Conservation (phyloP, 2,113 vertebrate species). For the Myiozetetes cayanensis region DNA sequence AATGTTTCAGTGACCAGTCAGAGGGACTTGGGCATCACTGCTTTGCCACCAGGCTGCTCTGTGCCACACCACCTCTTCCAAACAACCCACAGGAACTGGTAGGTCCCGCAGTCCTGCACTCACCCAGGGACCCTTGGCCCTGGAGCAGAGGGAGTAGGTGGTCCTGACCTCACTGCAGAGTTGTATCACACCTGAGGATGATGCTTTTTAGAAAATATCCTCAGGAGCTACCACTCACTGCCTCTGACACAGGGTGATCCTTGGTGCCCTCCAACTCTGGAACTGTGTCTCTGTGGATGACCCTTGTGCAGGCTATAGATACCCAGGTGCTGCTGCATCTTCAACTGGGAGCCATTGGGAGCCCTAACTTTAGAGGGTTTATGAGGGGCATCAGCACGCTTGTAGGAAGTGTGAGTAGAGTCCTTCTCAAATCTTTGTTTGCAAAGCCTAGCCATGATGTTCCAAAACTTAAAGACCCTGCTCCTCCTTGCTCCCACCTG, state of each 20-base stretch:
- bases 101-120: neutral
- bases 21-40: neutral
- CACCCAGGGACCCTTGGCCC: neutral
- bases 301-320: neutral
- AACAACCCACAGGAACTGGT: neutral
- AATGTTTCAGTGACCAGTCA: neutral
- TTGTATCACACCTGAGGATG: neutral
- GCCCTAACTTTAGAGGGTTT: neutral
- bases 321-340: neutral
- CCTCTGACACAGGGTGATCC: neutral
- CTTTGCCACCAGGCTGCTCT: neutral
- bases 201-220: neutral
- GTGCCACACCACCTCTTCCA: neutral
- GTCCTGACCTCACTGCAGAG: neutral
- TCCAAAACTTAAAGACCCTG: neutral
- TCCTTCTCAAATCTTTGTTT: too few relatives aligned
- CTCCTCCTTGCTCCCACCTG: neutral
- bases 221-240: neutral
- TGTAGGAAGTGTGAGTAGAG: too few relatives aligned
- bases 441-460: neutral
- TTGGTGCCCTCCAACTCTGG: neutral
- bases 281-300: rapidly evolving
- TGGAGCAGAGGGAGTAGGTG: neutral
- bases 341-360: neutral
- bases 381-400: too few relatives aligned